Evolutionary conservation across 1,140 invertebrate genomes (phyloP).

Genomic region (Potamilus streckersoni): DNA sequence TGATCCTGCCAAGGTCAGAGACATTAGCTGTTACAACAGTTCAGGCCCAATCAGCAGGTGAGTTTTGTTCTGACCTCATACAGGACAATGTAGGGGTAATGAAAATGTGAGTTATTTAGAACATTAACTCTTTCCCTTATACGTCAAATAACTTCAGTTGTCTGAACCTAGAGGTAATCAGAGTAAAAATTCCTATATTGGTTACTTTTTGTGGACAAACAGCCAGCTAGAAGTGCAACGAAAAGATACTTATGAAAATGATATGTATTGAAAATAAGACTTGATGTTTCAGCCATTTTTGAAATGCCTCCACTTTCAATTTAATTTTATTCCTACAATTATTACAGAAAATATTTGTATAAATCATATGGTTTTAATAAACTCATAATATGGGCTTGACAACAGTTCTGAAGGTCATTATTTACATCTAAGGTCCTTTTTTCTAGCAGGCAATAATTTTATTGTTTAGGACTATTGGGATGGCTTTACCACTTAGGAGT

Average conservation of each 20-base stretch:
- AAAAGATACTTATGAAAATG: too few species aligned
- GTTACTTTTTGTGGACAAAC: background rate
- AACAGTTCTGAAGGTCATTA: too few species aligned
- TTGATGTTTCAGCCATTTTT: background rate
- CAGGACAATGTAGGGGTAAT: background rate
- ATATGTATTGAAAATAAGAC: background rate
- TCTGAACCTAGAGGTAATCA: background rate
- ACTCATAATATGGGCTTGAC: too few species aligned
- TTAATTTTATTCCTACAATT: too few species aligned
- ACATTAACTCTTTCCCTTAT: background rate
- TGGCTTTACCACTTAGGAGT: too few species aligned
- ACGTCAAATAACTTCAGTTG: background rate
- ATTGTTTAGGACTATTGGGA: too few species aligned
- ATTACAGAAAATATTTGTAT: too few species aligned
- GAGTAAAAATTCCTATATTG: background rate
- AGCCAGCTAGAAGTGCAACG: too few species aligned
- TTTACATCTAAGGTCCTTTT: too few species aligned
- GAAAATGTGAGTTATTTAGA: background rate
- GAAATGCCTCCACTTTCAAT: too few species aligned
- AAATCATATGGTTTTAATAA: too few species aligned
- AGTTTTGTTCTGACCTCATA: conserved; percentile 17
- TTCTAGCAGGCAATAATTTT: too few species aligned
- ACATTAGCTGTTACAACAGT: conserved; percentile 41
- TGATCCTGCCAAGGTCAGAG: conserved; percentile 43
- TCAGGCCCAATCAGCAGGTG: conserved; percentile 52